phyloP scores from a whole-genome alignment of 2,797 vertebrate species.

The Triplophysa yarkandensis region DNA sequence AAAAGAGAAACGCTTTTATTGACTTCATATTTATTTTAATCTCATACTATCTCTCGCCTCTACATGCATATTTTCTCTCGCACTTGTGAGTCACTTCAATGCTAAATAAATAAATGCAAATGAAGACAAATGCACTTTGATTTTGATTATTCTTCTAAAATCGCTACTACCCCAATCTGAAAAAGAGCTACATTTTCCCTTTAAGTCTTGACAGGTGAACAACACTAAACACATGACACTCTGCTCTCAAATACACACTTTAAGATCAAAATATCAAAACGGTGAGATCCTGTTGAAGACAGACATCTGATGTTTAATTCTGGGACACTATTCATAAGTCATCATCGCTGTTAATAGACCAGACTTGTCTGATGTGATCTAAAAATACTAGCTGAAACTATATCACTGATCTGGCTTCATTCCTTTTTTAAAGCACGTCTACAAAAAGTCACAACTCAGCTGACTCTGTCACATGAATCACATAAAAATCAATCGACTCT shows the following conservation, averaged over 20 bases:
- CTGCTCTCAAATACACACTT: too few species aligned
- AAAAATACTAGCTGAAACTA: constrained; percentile 35
- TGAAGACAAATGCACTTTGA: too few species aligned
- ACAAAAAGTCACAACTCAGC: constrained; percentile 40
- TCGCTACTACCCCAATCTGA: too few species aligned
- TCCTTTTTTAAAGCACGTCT: constrained; percentile 14
- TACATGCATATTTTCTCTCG: too few species aligned
- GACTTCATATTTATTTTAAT: too few species aligned
- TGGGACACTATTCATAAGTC: not conserved
- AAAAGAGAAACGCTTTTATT: not conserved
- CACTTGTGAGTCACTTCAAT: too few species aligned
- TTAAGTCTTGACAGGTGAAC: too few species aligned
- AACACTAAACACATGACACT: too few species aligned
- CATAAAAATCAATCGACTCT: constrained; percentile 41
- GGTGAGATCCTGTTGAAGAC: not conserved
- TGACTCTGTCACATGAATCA: constrained; percentile 19
- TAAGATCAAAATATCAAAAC: not conserved
- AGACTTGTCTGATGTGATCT: constrained; percentile 42
- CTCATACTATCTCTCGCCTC: too few species aligned
- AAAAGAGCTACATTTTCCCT: too few species aligned
- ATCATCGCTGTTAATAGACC: constrained; percentile 2
- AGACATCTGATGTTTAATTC: not conserved
- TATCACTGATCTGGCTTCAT: constrained; percentile 29
- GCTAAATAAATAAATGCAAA: too few species aligned
- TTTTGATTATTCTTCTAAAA: too few species aligned